Base-by-base conservation (phyloP, 1,140 invertebrate genomes). In the Eriocheir sinensis region DNA sequence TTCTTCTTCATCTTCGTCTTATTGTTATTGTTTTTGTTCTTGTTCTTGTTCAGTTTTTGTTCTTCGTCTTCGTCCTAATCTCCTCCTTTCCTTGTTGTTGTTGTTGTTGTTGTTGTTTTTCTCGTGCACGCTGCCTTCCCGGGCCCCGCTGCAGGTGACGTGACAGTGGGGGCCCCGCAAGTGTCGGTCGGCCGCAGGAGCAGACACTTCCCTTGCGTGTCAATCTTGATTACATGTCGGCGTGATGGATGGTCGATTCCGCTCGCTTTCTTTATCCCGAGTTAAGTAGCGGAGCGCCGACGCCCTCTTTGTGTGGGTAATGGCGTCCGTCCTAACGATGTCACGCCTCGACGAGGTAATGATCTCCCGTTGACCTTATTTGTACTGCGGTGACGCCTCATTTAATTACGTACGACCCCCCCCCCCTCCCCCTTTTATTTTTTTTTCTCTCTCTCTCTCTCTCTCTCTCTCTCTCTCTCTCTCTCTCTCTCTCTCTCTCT, bases 371-470 rank as follows among this genome's bases (percentile, higher is more conserved):
- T 72, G 60, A n/a, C 60, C 60, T 72, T 72, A 72, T 72, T 72
- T 72, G 60, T 72, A 72, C 60, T n/a, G 60, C 60, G 60, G 60
- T 72, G 60, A 72, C 27, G 60, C 60, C 27, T 86, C 83, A 36
- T 41, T 41, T 44, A 40, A 30, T 44, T 53, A 44, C 89, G 15
- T 27, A 60, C 89, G 9, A 15, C 40, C n/a, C 60, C 60, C n/a
- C 60, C 60, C 8, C 36, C 8, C 34, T 36, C 36, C 34, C 48
- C 34, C 0, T n/a, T n/a, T n/a, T 72, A 15, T 72, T n/a, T 72
- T n/a, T 72, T 12, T 72, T n/a, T 89, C 48, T 90, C 0, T 90
- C 89, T 90, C 89, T 90, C 41, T 89, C 38, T 89, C 88, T 89
- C 41, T 89, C 1, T 89, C 8, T 90, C 6, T 90, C 48, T 34